Evolutionary conservation across 2,888 invertebrate genomes (phyloP).

Genomic region (Ochropleura plecta): DNA sequence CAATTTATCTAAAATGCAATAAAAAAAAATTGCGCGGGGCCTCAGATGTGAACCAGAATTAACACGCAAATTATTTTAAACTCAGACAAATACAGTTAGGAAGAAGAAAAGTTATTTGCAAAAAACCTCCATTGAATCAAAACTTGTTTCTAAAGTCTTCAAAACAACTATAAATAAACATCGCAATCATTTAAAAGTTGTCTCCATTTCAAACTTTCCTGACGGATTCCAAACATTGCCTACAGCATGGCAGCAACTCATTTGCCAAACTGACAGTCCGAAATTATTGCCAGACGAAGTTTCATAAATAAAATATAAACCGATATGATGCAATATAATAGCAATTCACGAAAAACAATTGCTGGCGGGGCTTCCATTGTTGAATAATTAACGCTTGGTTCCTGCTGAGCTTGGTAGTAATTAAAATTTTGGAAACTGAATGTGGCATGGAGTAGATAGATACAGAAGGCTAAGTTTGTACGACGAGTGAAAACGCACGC

Average conservation of each 20-base stretch:
- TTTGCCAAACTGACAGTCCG: slow-evolving; percentile 50
- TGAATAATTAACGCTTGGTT: slow-evolving; percentile 66
- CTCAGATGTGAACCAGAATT: too few species aligned
- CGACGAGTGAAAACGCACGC: background rate
- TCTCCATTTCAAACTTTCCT: slow-evolving; percentile 25
- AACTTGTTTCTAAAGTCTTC: background rate
- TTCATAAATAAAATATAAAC: slow-evolving; percentile 53
- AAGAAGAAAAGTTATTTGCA: background rate
- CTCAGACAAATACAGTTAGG: background rate
- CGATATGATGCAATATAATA: slow-evolving; percentile 65
- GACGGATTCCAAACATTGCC: slow-evolving; percentile 28
- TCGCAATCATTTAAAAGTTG: slow-evolving; percentile 18
- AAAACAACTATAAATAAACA: slow-evolving; percentile 33
- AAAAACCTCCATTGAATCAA: background rate
- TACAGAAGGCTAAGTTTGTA: background rate
- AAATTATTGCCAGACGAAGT: slow-evolving; percentile 41
- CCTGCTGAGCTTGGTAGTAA: slow-evolving; percentile 62
- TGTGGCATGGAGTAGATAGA: background rate
- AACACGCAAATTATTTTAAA: too few species aligned
- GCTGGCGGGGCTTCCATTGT: slow-evolving; percentile 62
- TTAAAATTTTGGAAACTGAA: slow-evolving; percentile 70
- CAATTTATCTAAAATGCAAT: too few species aligned
- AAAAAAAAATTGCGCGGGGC: too few species aligned
- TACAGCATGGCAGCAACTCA: slow-evolving; percentile 27
- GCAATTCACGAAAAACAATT: slow-evolving; percentile 67